A percentile compares a stretch with the other conserved stretches of the same genome.
Conservation (phyloP, 2,797 vertebrate species). For the Lerista edwardsae region DNA sequence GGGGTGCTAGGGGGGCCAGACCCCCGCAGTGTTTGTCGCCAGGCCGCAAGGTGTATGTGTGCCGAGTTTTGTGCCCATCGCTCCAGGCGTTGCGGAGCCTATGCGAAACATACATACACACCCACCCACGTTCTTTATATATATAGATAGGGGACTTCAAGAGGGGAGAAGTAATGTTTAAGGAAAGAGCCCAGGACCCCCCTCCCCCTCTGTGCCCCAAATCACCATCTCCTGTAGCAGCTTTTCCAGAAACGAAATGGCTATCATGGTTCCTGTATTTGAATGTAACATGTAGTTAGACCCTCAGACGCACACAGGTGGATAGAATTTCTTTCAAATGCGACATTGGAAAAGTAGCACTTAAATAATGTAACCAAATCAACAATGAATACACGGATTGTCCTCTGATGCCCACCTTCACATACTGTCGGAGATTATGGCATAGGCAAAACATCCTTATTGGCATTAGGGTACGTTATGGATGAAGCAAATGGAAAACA, state of each 20-base stretch:
- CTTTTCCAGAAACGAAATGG: not conserved
- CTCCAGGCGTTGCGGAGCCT: too few relatives aligned
- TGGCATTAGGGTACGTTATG: not conserved
- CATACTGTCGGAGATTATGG: not conserved
- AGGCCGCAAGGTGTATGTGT: too few relatives aligned
- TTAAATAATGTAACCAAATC: not conserved
- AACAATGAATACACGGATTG: not conserved
- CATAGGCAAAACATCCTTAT: not conserved
- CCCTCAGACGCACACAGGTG: not conserved
- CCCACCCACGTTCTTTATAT: too few relatives aligned
- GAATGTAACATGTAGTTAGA: not conserved
- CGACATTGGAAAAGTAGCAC: not conserved
- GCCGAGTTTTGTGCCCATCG: too few relatives aligned
- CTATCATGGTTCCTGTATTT: not conserved
- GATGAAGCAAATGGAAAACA: not conserved
- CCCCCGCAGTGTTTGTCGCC: too few relatives aligned
- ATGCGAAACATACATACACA: too few relatives aligned
- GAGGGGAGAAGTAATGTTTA: too few relatives aligned
- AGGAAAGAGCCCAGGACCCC: too few relatives aligned
- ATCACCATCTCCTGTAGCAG: not conserved
- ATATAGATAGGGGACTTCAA: too few relatives aligned
- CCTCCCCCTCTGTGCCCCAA: not conserved
- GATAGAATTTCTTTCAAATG: not conserved
- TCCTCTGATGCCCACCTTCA: not conserved
- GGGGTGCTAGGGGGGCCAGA: too few relatives aligned